Evolutionary conservation across 2,888 invertebrate genomes (phyloP), one percentile per base, ranked within the genome.

Genomic region (Drosophila pseudotalamancana): DNA sequence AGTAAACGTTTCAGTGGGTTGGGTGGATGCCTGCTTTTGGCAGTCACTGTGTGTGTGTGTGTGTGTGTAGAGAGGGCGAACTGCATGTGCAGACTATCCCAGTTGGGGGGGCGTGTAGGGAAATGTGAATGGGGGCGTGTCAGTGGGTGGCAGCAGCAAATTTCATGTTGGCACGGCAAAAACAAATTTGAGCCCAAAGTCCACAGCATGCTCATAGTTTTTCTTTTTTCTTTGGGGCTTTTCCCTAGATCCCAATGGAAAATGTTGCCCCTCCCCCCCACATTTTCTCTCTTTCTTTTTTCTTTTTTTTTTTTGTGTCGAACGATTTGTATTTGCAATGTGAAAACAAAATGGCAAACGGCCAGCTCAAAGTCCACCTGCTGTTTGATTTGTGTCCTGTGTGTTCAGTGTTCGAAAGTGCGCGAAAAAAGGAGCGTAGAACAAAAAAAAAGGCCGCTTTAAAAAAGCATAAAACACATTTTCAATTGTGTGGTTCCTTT

Each of bases 291-390:
- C 11, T 3, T 3, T 23, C 60, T 54, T 35, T 34, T 46, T 2
- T 29, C 19, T 48, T 60, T 34, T 31, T 11, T 11, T 14, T 62
- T 62, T 42, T 43, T 42, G 46, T 46, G 25, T 48, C 46, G 56
- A 59, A 74, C 78, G 85, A 81, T 81, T 81, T 81, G 87, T 81
- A 69, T 81, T 77, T 81, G 87, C 74, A 50, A 61, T 85, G 86
- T 69, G 68, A 69, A 74, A 77, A 85, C 81, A 85, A 87, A 81
- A 87, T 87, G 81, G 80, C 81, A 49, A 72, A 43, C 35, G 64
- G 35, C 45, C 48, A 31, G 16, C 67, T 12, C 29, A 21, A 16
- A 62, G 59, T 42, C 68, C 80, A 81, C 87, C 85, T 81, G 81
- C 87, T 87, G 87, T 85, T 84, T 87, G 78, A 85, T 85, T 77